phyloP scores from a whole-genome alignment of 2,113 vertebrate species.

The Rhinogobius similis region DNA sequence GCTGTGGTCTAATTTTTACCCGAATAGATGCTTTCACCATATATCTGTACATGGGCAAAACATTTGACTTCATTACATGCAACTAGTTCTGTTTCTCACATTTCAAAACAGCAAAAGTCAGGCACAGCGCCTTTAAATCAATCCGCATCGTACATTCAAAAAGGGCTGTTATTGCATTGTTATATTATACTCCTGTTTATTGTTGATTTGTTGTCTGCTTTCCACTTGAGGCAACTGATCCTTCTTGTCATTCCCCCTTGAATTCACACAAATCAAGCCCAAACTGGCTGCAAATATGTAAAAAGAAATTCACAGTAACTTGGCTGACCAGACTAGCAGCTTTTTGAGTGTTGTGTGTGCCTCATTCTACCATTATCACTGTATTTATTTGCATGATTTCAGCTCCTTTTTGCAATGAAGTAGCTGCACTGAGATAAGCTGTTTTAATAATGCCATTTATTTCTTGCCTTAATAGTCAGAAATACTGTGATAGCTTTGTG shows the following conservation, averaged over 20 bases:
- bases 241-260: neutral
- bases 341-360: constrained; percentile 35
- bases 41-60: too few species aligned
- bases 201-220: neutral
- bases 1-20: too few species aligned
- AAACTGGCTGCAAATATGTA: neutral
- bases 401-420: constrained; percentile 30
- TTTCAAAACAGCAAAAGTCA: too few species aligned
- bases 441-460: constrained; percentile 12
- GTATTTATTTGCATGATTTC: constrained; percentile 68
- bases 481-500: constrained; percentile 35
- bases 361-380: constrained; percentile 46
- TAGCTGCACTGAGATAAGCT: constrained; percentile 70
- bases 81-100: too few species aligned
- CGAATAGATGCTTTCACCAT: too few species aligned
- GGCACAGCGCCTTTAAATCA: neutral
- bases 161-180: neutral
- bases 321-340: constrained; percentile 1
- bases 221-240: too few species aligned
- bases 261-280: neutral
- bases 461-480: constrained; percentile 54
- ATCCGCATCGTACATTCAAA: neutral
- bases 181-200: neutral
- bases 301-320: neutral
- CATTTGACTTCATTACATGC: too few species aligned